Base-by-base conservation (phyloP, 2,888 invertebrate species). In the Limnephilus rhombicus region DNA sequence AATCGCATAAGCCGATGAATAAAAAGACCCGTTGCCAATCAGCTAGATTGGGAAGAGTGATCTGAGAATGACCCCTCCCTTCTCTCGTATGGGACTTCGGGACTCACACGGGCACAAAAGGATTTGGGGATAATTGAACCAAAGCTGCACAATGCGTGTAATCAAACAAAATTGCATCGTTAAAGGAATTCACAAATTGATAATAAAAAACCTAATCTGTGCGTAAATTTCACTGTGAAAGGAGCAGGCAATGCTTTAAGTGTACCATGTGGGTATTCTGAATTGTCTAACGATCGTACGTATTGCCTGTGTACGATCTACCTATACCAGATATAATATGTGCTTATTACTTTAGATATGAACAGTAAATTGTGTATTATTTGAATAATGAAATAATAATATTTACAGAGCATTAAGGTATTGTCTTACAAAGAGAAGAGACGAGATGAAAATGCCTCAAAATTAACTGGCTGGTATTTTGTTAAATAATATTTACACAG, bases 1-100 rank as follows among this genome's bases (percentile, higher is more conserved):
- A 80, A 89, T 89, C 88, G 88, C 80, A 80, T 89, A 89, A 89
- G 80, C 88, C 88, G 88, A 91, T 91, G 91, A 81, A 91, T 91
- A 91, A 91, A 91, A 91, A 91, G 88, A 81, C 34, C 82, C 81
- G 82, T 92, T 91, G 91, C 87, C 92, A 92, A 92, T 92, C 92
- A 90, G 68, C 68, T 41, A 49, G 91, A 92, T 92, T 90, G 91
- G 82, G 87, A 34, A 87, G 85, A 91, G 91, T 86, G 91, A 89
- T 83, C 92, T 87, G 80, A 41, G 90, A 92, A 92, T 89, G 89
- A 83, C 89, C 89, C 89, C 87, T 41, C 88, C 88, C 34, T n/a
- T 89, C 88, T 68, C 80, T 37, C 80, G n/a, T 89, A 80, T n/a
- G 80, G 88, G 80, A 34, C 49, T 85, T 41, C 85, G 18, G 85